These are phyloP conservation scores for Sceloporus undulatus DNA, from an alignment of 2,113 vertebrate species.

Conservation along the genomic window DNA sequence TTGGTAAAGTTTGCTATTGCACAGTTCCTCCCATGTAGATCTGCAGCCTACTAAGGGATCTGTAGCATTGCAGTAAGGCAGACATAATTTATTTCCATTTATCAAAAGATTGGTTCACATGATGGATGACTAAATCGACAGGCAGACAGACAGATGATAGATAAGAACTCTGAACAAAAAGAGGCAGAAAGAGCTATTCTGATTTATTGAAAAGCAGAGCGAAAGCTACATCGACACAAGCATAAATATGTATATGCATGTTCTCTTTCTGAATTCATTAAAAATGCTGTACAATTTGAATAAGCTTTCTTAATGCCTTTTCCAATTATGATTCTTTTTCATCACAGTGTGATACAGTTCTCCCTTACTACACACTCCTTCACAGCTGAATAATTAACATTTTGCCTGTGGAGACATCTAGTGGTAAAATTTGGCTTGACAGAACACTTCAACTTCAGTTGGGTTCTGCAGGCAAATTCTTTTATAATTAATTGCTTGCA, in stretches of 20 bases:
- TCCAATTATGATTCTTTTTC: not conserved
- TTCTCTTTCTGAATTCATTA: constrained; percentile 6
- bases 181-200: not conserved
- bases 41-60: not conserved
- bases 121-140: no score
- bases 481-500: constrained; percentile 9
- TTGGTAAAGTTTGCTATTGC: not conserved
- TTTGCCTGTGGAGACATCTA: constrained; percentile 78
- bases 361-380: not conserved
- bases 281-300: not conserved
- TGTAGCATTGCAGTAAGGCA: not conserved
- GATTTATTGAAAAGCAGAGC: not conserved
- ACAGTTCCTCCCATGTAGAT: not conserved
- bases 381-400: not conserved
- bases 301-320: not conserved
- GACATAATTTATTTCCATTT: not conserved
- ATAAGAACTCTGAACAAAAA: not conserved
- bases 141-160: not conserved
- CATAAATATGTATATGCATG: not conserved
- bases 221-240: not conserved
- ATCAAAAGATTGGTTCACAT: not conserved
- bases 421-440: constrained; percentile 66
- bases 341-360: not conserved
- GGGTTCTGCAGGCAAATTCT: not conserved
- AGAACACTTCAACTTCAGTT: not conserved